These are phyloP conservation scores for Pholis gunnellus DNA, from an alignment of 2,113 vertebrate species.

Conservation along the genomic window DNA sequence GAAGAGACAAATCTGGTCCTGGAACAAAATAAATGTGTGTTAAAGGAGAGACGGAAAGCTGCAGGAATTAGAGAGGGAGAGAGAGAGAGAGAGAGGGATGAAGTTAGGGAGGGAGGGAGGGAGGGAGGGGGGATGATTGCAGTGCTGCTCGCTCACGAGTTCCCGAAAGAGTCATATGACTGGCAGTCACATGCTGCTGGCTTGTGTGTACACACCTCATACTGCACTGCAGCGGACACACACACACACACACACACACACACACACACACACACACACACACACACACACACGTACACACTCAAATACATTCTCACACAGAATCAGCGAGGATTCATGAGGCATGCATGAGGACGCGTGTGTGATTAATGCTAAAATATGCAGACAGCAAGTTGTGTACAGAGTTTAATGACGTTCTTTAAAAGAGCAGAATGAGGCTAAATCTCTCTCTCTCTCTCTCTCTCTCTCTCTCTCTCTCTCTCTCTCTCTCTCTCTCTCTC, in stretches of 20 bases:
- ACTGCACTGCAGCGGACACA: constrained; percentile 67
- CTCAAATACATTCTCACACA: constrained; percentile 1
- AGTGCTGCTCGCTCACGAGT: constrained; percentile 88
- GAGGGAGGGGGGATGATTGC: constrained; percentile 75
- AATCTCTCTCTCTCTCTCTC: not conserved
- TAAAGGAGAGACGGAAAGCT: constrained; percentile 18
- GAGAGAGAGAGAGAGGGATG: not conserved
- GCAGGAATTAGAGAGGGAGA: constrained; percentile 36
- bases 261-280: too few relatives aligned
- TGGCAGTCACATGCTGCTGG: constrained; percentile 86
- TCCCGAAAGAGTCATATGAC: constrained; percentile 90
- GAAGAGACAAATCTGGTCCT: not conserved
- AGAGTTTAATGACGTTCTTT: not conserved
- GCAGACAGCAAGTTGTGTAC: not conserved
- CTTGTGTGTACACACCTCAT: constrained; percentile 84
- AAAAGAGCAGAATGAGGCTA: not conserved
- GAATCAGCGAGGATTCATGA: not conserved
- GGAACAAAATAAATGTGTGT: not conserved
- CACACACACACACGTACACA: too few relatives aligned
- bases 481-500: not conserved
- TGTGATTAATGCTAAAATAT: not conserved
- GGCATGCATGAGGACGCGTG: too few relatives aligned
- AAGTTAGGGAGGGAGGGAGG: not conserved
- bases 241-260: constrained; percentile 25
- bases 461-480: not conserved